A percentile compares a stretch with the other conserved stretches of the same genome.
Evolutionary conservation across 1,140 invertebrate species (phyloP).

Genomic region (Brachionus calyciflorus): DNA sequence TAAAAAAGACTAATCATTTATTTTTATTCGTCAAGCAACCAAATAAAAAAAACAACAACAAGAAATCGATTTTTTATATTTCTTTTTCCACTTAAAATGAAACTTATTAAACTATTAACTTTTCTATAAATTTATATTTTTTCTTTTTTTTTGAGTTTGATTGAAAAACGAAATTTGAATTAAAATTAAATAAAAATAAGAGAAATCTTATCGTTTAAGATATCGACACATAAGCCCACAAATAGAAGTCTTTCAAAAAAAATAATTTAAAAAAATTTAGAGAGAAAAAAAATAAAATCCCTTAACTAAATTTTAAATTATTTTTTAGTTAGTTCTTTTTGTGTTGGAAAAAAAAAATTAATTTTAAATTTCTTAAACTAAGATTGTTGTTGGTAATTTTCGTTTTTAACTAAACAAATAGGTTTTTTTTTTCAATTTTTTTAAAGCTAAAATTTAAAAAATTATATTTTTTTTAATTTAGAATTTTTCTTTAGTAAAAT

Average conservation of each 20-base stretch:
- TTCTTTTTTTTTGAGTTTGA: no score
- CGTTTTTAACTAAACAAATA: conserved; percentile 36
- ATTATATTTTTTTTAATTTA: no score
- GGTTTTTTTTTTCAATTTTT: neutral
- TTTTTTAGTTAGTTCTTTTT: no score
- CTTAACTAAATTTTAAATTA: neutral
- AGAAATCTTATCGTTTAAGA: conserved; percentile 23
- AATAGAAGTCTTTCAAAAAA: no score
- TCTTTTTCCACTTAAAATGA: conserved; percentile 36
- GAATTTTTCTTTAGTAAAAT: neutral
- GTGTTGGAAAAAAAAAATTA: neutral
- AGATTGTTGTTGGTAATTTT: neutral
- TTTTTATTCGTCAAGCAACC: neutral
- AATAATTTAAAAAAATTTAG: no score
- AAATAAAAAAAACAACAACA: no score
- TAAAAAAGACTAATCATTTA: neutral
- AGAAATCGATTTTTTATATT: conserved; percentile 1
- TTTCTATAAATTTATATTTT: neutral
- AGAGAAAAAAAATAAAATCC: neutral
- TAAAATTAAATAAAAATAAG: neutral
- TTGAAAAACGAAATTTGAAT: no score
- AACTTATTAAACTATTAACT: conserved; percentile 42
- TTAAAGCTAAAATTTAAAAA: neutral
- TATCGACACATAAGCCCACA: neutral
- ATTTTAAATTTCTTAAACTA: neutral